Base-by-base conservation (phyloP, 2,888 invertebrate species). In the Chymomyza fuscimana region DNA sequence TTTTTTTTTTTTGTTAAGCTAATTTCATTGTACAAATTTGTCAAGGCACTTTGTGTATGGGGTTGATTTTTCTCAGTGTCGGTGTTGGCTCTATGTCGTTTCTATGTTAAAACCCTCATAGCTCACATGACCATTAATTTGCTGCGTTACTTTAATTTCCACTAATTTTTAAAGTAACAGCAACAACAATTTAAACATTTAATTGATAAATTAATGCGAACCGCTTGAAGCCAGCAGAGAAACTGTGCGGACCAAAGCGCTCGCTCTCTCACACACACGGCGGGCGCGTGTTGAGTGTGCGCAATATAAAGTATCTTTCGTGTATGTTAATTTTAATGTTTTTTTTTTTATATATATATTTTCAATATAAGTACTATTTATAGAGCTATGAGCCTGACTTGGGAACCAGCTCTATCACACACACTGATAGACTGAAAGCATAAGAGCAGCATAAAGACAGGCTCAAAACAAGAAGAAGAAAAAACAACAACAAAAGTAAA, bases 131-230 rank as follows among this genome's bases (percentile, higher is more conserved):
- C 32, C 40, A 25, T 32, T 71, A n/a, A 29, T 60, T 32, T 66
- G 15, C 5, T 32, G n/a, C 56, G 15, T 6, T 40, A 61, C 12
- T 72, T 22, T 19, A 19, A 19, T 54, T 54, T 54, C 9, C 22
- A 22, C 16, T 16, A 25, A 60, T 25, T 32, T 60, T 32, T 60
- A 29, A 25, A 22, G 5, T 4, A 75, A 65, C 62, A 50, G 63
- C 63, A 80, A 78, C n/a, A 56, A 73, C 77, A 72, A 25, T 67
- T 80, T 76, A 71, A 77, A 72, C 19, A 58, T 2, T 63, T 79
- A 84, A 82, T 82, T 77, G 82, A 69, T 76, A 69, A 82, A 82
- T 86, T 79, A 84, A 82, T 74, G 76, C 74, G 82, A 84, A 82
- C 76, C 77, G 79, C 64, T 63, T 76, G 69, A 80, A 78, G 79